Evolutionary conservation across 2,888 invertebrate genomes (phyloP).

Genomic region (Diadromus collaris): DNA sequence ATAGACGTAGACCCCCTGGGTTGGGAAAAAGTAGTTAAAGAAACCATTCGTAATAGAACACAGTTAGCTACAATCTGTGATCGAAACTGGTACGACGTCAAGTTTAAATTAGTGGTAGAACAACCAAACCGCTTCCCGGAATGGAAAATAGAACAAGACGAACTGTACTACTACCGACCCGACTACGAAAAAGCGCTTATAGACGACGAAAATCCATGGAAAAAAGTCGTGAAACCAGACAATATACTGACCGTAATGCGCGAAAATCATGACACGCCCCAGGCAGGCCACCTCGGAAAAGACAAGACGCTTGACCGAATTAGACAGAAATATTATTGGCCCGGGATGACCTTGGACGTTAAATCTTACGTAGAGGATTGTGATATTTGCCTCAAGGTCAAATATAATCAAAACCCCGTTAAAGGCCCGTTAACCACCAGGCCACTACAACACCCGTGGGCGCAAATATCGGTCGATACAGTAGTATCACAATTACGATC

Average conservation of each 20-base stretch:
- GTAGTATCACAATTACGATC: constrained; percentile 33
- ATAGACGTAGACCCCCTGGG: constrained; percentile 42
- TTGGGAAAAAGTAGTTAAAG: constrained; percentile 40
- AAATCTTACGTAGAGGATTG: constrained; percentile 51
- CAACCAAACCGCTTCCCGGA: constrained; percentile 36
- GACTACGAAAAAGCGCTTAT: constrained; percentile 44
- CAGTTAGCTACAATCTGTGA: not conserved
- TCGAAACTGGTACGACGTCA: constrained; percentile 23
- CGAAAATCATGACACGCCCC: constrained; percentile 48
- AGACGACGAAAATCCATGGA: too few species aligned
- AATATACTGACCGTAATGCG: constrained; percentile 32
- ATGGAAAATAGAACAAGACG: constrained; percentile 48
- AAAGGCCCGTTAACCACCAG: constrained; percentile 37
- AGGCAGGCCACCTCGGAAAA: constrained; percentile 47
- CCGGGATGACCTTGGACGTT: constrained; percentile 47
- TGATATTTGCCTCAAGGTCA: constrained; percentile 43
- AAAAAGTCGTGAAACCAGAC: too few species aligned
- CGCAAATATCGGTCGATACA: constrained; percentile 44
- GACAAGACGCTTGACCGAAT: constrained; percentile 54
- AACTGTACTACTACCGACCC: constrained; percentile 37
- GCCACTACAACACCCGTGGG: constrained; percentile 39
- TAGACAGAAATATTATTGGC: constrained; percentile 51
- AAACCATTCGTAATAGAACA: constrained; percentile 14
- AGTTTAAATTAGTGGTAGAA: constrained; percentile 3
- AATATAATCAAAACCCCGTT: constrained; percentile 42